Base-by-base conservation (phyloP, 2,113 vertebrate species). In the Electrona antarctica region DNA sequence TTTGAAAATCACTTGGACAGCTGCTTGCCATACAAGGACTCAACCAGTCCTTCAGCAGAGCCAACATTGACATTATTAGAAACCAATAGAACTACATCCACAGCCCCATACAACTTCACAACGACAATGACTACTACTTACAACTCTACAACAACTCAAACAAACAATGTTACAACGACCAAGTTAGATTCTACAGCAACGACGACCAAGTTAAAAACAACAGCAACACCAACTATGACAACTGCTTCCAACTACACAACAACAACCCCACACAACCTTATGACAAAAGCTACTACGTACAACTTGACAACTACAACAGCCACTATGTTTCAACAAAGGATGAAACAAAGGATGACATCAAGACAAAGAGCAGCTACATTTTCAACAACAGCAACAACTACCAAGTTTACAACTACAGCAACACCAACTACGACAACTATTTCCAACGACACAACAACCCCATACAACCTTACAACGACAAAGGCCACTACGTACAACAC, bases 1-100 rank as follows among this genome's bases (percentile, higher is more conserved):
- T 87, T 91, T 9, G 15, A 64, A 15, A 73, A 50, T 21, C 13
- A 60, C 1, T 61, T 89, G 58, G 50, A 62, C 14, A 74, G 1
- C 29, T 90, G 88, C 0, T 0, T 56, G 7, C 21, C 48, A 58
- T 5, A 54, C 33, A 12, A 14, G n/a, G n/a, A n/a, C n/a, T n/a
- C 62, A 50, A 46, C 55, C 61, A 67, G 13, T 54, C 51, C 73
- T 41, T 9, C 33, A 67, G 9, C 54, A 28, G n/a, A 33, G 15
- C 67, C 76, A 0, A 59, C 77, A 48, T 13, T 49, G 1, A 41
- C 33, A 6, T 41, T 6, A 41, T 41, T 41, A 41, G 33, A 41
- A 41, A 41, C 33, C 4, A n/a, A n/a, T 13, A 66, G n/a, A 1
- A 62, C 68, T 29, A 14, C 70, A 29, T 54, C 51, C 33, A 41